phyloP scores from a whole-genome alignment of 1,140 invertebrate species.

The Pachyrhynchus sulphureomaculatus region DNA sequence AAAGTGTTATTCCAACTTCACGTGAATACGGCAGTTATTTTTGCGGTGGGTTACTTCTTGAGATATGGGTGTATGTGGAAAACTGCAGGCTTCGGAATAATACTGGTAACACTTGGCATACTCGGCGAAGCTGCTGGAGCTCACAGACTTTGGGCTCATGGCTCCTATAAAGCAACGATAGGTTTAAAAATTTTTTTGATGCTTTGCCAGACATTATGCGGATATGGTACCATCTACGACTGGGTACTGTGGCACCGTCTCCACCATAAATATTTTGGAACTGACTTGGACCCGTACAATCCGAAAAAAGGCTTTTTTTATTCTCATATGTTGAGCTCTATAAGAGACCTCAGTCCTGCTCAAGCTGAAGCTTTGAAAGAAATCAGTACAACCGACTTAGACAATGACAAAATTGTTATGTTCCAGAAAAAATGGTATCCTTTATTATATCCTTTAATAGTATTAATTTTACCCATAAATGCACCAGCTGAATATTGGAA shows the following conservation, averaged over 20 bases:
- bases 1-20: slow-evolving; percentile 36
- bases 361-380: slow-evolving; percentile 67
- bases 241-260: slow-evolving; percentile 83
- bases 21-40: slow-evolving; percentile 19
- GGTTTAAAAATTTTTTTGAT: slow-evolving; percentile 74
- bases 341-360: slow-evolving; percentile 69
- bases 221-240: slow-evolving; percentile 74
- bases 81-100: slow-evolving; percentile 41
- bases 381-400: slow-evolving; percentile 85
- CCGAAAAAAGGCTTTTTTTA: slow-evolving; percentile 83
- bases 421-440: slow-evolving; percentile 72
- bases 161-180: slow-evolving; percentile 72
- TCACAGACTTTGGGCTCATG: slow-evolving; percentile 90
- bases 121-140: slow-evolving; percentile 82
- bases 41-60: slow-evolving; percentile 23
- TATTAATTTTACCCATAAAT: slow-evolving; percentile 70
- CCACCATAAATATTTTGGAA: slow-evolving; percentile 86
- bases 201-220: slow-evolving; percentile 76
- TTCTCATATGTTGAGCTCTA: slow-evolving; percentile 69
- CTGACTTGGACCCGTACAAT: slow-evolving; percentile 89
- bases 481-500: slow-evolving; percentile 73
- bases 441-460: slow-evolving; percentile 64
- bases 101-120: slow-evolving; percentile 60
- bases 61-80: slow-evolving; percentile 32
- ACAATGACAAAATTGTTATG: slow-evolving; percentile 79